Evolutionary conservation across 2,888 invertebrate species (phyloP).

Genomic region (Eupithecia vulgata): DNA sequence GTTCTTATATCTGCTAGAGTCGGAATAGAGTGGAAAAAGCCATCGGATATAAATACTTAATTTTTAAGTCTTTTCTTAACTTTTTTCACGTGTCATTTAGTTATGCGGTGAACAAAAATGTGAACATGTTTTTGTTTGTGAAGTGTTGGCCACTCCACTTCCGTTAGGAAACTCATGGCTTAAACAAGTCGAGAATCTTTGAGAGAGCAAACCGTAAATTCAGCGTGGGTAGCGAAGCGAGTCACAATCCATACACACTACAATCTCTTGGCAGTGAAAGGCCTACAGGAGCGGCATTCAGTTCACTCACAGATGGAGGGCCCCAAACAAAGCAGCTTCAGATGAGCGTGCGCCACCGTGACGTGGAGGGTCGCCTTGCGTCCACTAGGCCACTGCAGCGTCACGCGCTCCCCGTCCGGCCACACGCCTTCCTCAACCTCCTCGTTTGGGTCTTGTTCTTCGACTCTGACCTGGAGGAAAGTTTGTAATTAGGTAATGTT

Average conservation of each 20-base stretch:
- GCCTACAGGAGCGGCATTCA: background rate
- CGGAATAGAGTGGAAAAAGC: background rate
- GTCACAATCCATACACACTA: no score
- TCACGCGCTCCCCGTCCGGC: conserved; percentile 87
- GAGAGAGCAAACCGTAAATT: no score
- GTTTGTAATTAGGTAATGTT: background rate
- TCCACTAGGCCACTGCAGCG: conserved; percentile 90
- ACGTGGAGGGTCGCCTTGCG: conserved; percentile 89
- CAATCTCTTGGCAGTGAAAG: no score
- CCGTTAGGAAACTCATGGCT: no score
- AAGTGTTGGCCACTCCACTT: background rate
- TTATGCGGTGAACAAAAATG: background rate
- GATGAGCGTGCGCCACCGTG: conserved; percentile 83
- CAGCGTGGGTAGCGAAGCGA: no score
- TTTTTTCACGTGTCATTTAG: background rate
- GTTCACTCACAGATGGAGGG: conserved; percentile 68
- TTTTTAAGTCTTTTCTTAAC: no score
- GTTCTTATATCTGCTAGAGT: no score
- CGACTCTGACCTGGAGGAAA: conserved; percentile 3
- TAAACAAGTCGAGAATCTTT: no score
- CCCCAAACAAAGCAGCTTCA: conserved; percentile 76
- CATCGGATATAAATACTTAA: background rate
- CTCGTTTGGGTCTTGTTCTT: conserved; percentile 60
- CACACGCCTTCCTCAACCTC: conserved; percentile 75
- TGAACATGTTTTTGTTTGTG: background rate